phyloP scores from a whole-genome alignment of 2,888 invertebrate species.

The Parelbella ahira region DNA sequence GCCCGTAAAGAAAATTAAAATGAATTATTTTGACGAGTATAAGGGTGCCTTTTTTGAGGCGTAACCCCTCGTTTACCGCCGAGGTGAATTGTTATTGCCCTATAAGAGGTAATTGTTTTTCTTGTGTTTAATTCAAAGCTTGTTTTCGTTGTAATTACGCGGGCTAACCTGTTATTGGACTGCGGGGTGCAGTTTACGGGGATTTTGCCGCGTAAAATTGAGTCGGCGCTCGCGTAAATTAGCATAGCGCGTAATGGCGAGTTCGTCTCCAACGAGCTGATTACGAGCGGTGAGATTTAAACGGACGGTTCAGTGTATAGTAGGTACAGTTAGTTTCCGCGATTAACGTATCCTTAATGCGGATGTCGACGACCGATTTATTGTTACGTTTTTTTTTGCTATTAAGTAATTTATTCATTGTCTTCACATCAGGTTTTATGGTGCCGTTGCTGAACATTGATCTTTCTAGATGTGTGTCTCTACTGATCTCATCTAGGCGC shows the following conservation, averaged over 20 bases:
- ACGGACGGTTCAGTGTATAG: conserved; percentile 5
- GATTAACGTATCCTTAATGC: conserved; percentile 5
- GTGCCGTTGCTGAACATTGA: no score
- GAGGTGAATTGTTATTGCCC: conserved; percentile 65
- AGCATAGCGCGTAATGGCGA: conserved; percentile 27
- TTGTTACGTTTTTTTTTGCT: no score
- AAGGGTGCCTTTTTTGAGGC: conserved; percentile 51
- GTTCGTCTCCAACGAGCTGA: conserved; percentile 13
- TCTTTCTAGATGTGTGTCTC: no score
- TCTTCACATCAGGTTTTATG: no score
- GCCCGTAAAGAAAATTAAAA: conserved; percentile 80
- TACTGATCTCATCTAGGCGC: no score
- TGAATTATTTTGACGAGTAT: conserved; percentile 80
- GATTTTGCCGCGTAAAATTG: conserved; percentile 30
- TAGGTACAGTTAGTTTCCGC: no score
- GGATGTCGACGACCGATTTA: conserved; percentile 13
- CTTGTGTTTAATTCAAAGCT: conserved; percentile 45
- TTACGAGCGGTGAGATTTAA: conserved; percentile 14
- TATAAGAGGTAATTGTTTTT: conserved; percentile 66
- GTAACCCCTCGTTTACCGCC: conserved; percentile 43
- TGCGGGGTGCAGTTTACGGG: conserved; percentile 30
- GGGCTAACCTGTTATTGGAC: conserved; percentile 38
- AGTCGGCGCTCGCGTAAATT: conserved; percentile 29
- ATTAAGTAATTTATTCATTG: no score
- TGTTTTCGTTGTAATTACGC: conserved; percentile 44